Percentiles rank a stretch among this genome's conserved stretches.
These are phyloP conservation scores for Macrophya annulata DNA, from an alignment of 2,888 invertebrate genomes.

Conservation along the genomic window DNA sequence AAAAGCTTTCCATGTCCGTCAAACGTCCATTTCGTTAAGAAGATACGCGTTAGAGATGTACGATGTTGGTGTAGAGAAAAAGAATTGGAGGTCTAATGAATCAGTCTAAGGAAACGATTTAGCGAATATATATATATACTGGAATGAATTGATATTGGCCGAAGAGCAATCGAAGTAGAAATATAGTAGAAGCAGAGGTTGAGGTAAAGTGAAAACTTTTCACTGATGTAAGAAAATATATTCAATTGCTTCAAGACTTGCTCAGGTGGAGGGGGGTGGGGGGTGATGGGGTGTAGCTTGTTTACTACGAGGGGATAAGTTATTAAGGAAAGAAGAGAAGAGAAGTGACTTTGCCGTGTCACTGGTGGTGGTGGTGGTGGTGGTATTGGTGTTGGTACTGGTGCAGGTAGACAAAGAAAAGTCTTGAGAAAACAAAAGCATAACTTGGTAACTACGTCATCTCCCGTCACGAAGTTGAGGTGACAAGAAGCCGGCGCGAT, in stretches of 20 bases:
- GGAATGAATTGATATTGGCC: background rate
- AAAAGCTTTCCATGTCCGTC: conserved; percentile 43
- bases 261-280: too few relatives aligned
- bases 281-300: background rate
- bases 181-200: background rate
- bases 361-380: background rate
- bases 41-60: background rate
- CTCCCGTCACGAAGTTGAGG: conserved; percentile 46
- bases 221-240: background rate
- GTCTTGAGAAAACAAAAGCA: conserved; percentile 35
- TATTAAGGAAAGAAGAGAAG: background rate
- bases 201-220: background rate
- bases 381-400: background rate
- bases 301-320: background rate
- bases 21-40: background rate
- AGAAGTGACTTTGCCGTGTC: background rate
- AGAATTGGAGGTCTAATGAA: background rate
- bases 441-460: conserved; percentile 52
- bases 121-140: too few relatives aligned
- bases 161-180: too few relatives aligned
- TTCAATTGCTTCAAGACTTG: background rate
- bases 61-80: background rate
- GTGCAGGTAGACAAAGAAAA: background rate
- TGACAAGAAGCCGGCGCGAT: conserved; percentile 39
- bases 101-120: background rate